Evolutionary conservation across 1,140 invertebrate genomes (phyloP).

Genomic region (Brachionus sp.): DNA sequence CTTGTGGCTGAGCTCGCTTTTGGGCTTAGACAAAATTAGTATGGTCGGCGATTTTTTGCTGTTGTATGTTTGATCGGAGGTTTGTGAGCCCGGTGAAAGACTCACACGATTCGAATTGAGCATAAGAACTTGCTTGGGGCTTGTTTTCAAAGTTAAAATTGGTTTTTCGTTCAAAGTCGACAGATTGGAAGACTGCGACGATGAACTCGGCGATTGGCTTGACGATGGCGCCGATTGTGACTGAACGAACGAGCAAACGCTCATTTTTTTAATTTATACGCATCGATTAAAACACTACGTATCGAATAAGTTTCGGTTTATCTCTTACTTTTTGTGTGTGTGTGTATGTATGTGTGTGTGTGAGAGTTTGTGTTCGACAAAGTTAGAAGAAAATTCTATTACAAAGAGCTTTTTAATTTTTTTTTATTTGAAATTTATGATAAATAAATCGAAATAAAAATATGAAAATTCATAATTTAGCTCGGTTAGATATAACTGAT

Average conservation of each 20-base stretch:
- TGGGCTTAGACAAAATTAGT: neutral
- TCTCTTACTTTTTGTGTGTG: neutral
- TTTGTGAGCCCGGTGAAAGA: neutral
- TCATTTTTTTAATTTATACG: neutral
- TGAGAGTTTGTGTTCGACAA: neutral
- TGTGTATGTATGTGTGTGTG: neutral
- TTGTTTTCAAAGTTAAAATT: neutral
- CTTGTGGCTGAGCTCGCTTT: neutral
- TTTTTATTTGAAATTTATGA: constrained; percentile 36
- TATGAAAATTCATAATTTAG: neutral
- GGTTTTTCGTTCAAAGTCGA: constrained; percentile 1
- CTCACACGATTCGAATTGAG: neutral
- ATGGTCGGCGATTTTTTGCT: constrained; percentile 24
- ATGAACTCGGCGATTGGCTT: neutral
- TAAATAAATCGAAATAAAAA: constrained; percentile 19
- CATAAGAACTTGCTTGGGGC: neutral
- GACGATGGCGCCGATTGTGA: constrained; percentile 1
- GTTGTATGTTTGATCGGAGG: neutral
- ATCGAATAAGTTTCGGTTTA: neutral
- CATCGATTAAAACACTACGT: constrained; percentile 1
- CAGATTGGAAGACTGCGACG: neutral
- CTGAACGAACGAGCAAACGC: constrained; percentile 27
- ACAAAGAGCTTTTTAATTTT: constrained; percentile 31
- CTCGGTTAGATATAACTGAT: constrained; percentile 30
- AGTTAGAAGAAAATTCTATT: neutral